Evolutionary conservation across 2,113 vertebrate species (phyloP), one percentile per base, ranked within the genome.

Genomic region (Mormyrus iriodes): DNA sequence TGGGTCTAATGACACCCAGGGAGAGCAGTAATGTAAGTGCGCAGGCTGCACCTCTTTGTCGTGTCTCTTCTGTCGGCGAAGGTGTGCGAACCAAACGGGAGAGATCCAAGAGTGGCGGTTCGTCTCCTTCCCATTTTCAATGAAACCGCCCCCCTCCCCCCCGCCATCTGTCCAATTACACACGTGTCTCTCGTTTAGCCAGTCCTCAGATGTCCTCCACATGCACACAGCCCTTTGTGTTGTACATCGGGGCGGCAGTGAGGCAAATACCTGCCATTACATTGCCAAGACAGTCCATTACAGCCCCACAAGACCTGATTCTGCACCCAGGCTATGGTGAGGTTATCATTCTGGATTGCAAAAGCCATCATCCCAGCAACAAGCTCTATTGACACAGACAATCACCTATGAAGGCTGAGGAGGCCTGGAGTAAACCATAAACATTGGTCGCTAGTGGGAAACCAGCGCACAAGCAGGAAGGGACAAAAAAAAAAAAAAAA

Each of bases 151-250:
- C 10, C 10, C 42, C 58, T 6, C 49, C 1, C 86, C 61, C 21
- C 49, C 13, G 6, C 85, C 87, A 73, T 88, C 87, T 88, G 87
- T 88, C 87, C 24, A 61, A 73, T 27, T 88, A 65, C 13, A 8
- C 58, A 65, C 42, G 24, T 17, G 61, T 53, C 58, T 65, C 39
- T 69, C 61, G 1, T 88, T 86, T 88, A 88, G 42, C 15, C 58
- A 31, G 24, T 48, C 53, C 42, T 69, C 58, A 46, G 24, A 48
- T 76, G 58, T 88, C 21, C 55, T 21, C 35, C 52, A 19, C 55
- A 6, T 42, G 3, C 35, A 39, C 9, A 2, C 42, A 44, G 12
- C 27, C 76, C 86, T n/a, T 58, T 58, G 21, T 65, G 58, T 27
- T 3, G 2, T n/a, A 27, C n/a, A 27, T 2, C 58, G 5, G 55